Evolutionary conservation across 2,113 vertebrate species (phyloP).

Genomic region (Panthera tigris): DNA sequence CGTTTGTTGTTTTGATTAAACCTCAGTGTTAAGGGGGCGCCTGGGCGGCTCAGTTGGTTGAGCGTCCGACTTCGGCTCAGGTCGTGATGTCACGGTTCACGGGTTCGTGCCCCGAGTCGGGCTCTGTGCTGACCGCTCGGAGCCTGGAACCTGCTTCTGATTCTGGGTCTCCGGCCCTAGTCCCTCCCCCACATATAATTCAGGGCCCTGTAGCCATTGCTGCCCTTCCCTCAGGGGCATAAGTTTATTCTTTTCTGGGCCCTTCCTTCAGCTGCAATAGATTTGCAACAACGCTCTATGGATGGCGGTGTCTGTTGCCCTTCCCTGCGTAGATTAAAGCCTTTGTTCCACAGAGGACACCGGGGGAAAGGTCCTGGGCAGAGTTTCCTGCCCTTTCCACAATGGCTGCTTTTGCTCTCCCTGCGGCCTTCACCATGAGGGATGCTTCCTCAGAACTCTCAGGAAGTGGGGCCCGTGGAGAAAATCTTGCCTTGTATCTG

Average conservation of each 20-base stretch:
- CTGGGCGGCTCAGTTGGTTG: no score
- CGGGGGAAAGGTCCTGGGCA: not conserved
- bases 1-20: constrained; percentile 4
- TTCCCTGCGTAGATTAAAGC: not conserved
- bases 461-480: not conserved
- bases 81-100: no score
- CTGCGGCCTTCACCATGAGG: not conserved
- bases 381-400: not conserved
- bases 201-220: not conserved
- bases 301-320: not conserved
- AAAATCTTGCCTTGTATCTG: not conserved
- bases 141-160: no score
- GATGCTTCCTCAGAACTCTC: not conserved
- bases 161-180: not conserved
- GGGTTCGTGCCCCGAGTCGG: no score
- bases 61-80: no score
- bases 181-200: not conserved
- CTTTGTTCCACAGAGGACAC: not conserved
- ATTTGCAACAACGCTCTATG: not conserved
- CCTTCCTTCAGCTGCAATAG: not conserved
- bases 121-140: no score
- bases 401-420: not conserved
- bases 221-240: not conserved
- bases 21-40: not conserved
- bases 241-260: not conserved